phyloP scores from a whole-genome alignment of 2,797 vertebrate genomes.

The Gadopsis bispinosus region DNA sequence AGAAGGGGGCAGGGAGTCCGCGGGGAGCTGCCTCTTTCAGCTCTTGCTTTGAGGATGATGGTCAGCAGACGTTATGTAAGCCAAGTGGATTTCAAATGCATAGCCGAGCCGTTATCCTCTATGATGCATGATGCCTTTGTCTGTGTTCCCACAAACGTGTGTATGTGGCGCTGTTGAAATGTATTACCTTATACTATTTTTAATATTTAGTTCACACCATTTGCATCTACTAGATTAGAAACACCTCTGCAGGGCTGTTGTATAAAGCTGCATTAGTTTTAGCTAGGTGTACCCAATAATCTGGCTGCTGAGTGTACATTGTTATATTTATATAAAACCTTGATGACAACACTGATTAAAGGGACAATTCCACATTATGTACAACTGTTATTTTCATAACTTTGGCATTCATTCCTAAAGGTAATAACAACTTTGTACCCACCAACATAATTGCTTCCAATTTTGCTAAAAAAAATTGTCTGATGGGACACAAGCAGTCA shows the following conservation, averaged over 20 bases:
- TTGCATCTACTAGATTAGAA: not conserved
- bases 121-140: conserved; percentile 65
- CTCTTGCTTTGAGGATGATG: conserved; percentile 75
- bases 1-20: conserved; percentile 64
- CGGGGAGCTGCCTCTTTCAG: conserved; percentile 70
- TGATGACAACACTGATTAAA: not conserved
- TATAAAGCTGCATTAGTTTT: not conserved
- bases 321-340: not conserved
- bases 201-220: not conserved
- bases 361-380: not conserved
- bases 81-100: conserved; percentile 74
- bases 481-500: not conserved
- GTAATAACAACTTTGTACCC: not conserved
- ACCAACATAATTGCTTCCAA: not conserved
- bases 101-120: conserved; percentile 62
- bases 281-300: not conserved
- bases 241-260: not conserved
- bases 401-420: not conserved
- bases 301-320: not conserved
- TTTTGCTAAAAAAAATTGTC: not conserved
- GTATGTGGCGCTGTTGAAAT: not conserved
- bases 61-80: conserved; percentile 78
- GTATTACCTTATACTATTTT: not conserved
- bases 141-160: conserved; percentile 54
- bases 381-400: not conserved